Base-by-base conservation (phyloP, 2,888 invertebrate species). In the Dicyrtoma fusca region DNA sequence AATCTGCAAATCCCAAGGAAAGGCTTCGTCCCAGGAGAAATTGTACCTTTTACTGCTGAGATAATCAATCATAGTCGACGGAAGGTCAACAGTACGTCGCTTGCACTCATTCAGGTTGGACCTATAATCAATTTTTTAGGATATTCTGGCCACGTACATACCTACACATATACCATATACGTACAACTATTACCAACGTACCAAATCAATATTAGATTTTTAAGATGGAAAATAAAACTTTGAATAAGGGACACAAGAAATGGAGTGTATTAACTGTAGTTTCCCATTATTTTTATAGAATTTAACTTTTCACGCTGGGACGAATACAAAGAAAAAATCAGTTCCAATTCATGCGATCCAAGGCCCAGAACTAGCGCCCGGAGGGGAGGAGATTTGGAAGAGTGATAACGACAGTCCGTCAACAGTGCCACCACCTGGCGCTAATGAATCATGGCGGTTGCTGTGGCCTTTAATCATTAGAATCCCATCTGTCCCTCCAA, bases 401-500 rank as follows among this genome's bases (percentile, higher is more conserved):
- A 86, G 91, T 78, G 86, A 85, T 69, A 45, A 57, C 11, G 10
- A 26, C 19, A 5, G 19, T 53, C 11, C 55, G n/a, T 14, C 68
- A 1, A n/a, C 34, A 17, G 25, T 26, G 11, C 11, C 26, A 25
- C 55, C 34, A 13, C 26, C 42, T 17, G 68, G 55, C n/a, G 34
- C 68, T 17, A 68, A 68, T 57, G 53, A 68, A 21, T 44, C 57
- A 17, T 68, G 68, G 68, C 55, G 45, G 13, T 14, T 68, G 1
- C 17, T 23, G 3, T 23, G 23, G 10, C 13, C 13, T 17, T n/a
- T 53, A 23, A 25, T 71, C 34, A 84, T 92, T 75, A 88, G 88
- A 77, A 86, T 92, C 72, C 92, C 92, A 1, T 87, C 91, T 5
- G 83, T 91, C 81, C 92, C 92, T 11, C 91, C 92, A 0, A 91